Conservation (phyloP, 2,888 invertebrate species). For the Zhuqinia jingwanae region DNA sequence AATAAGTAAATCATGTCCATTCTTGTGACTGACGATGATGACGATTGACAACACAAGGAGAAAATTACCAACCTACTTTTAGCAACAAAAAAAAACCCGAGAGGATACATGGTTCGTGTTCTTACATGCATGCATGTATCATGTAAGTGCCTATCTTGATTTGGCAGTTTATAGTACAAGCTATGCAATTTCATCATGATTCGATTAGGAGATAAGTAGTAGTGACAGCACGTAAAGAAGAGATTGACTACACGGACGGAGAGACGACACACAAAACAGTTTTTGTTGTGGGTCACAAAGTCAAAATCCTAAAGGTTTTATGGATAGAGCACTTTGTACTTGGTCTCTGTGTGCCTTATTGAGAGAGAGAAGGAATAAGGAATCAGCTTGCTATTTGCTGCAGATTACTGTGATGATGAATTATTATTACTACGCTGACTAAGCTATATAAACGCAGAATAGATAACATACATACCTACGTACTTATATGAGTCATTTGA, state of each 20-base stretch:
- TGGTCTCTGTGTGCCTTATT: too few relatives aligned
- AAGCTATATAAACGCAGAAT: too few relatives aligned
- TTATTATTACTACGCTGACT: too few relatives aligned
- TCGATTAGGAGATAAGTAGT: neutral
- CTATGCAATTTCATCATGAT: neutral
- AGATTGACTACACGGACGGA: neutral
- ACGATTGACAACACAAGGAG: conserved; percentile 37
- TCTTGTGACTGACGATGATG: conserved; percentile 37
- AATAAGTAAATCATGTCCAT: conserved; percentile 59
- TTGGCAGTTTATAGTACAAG: neutral
- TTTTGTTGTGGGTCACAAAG: conserved; percentile 4
- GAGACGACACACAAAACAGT: neutral
- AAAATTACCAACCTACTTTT: conserved; percentile 25
- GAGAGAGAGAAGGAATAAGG: too few relatives aligned
- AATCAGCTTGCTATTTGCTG: too few relatives aligned
- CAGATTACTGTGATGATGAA: too few relatives aligned
- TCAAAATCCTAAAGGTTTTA: neutral
- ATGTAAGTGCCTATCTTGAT: neutral
- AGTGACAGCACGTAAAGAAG: neutral
- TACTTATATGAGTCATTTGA: conserved; percentile 61
- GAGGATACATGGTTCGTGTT: neutral
- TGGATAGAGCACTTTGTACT: too few relatives aligned
- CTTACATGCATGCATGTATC: too few relatives aligned
- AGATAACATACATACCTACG: conserved; percentile 50
- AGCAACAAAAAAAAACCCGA: neutral